Evolutionary conservation across 2,888 invertebrate species (phyloP), one percentile per base, ranked within the genome.

Genomic region (Mellilla xanthometata): DNA sequence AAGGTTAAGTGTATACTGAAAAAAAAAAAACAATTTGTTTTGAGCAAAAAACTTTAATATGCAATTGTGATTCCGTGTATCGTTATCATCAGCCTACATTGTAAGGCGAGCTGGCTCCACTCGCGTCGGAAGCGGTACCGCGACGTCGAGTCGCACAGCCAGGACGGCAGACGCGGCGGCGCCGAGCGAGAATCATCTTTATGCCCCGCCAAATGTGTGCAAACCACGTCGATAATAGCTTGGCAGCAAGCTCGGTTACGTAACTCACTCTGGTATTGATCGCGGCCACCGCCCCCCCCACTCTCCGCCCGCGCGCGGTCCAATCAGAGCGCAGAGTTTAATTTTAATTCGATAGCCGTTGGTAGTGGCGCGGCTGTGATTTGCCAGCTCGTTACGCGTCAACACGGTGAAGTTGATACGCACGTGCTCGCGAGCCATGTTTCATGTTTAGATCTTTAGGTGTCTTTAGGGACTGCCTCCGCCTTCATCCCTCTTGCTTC

Each of bases 321-420:
- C 86, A 86, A 86, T 85, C 68, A 62, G 67, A 53, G 64, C 42
- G 61, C 63, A 33, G 58, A 71, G 65, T 86, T 85, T 84, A 83
- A 85, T 83, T 87, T 82, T 85, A 85, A 85, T 84, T 84, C 72
- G 72, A 82, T 84, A 76, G 76, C 78, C 70, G 73, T 71, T 75
- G 58, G 60, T 60, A 64, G 65, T 58, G 64, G 68, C 66, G 57
- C 63, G 59, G 65, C 56, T 65, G 76, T 72, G 79, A 84, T 82
- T 84, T 74, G 84, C 81, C 84, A 71, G 67, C 76, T 65, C 57
- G 64, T 74, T 66, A 65, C 62, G 56, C 58, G 57, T 61, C 63
- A 62, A 61, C 63, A 68, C 56, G 3, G 65, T 64, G 63, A 69
- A 66, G 64, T 64, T 63, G 54, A 65, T 49, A 56, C 56, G 58